These are phyloP conservation scores for Lycocorax pyrrhopterus DNA, from an alignment of 2,113 vertebrate genomes.

Conservation along the genomic window DNA sequence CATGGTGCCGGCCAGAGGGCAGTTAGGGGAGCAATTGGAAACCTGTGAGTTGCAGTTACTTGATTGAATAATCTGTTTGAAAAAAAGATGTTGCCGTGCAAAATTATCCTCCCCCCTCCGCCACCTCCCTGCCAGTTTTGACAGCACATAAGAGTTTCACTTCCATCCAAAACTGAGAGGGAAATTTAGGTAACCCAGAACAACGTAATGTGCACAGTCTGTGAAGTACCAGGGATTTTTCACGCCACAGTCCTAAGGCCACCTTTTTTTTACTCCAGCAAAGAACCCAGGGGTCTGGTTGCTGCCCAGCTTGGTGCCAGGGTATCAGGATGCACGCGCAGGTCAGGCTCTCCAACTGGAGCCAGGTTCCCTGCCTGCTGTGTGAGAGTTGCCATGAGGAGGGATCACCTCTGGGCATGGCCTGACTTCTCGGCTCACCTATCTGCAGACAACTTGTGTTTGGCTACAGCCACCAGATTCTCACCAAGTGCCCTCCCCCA, in stretches of 20 bases:
- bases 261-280: neutral
- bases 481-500: neutral
- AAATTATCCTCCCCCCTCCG: neutral
- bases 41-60: neutral
- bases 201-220: rapidly evolving
- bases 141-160: constrained; percentile 2
- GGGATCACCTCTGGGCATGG: neutral
- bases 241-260: neutral
- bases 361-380: neutral
- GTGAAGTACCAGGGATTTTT: constrained; percentile 50
- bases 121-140: neutral
- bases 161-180: neutral
- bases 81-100: neutral
- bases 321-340: rapidly evolving
- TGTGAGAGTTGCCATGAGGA: neutral
- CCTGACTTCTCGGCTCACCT: rapidly evolving
- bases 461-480: neutral
- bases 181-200: constrained; percentile 14
- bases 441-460: rapidly evolving
- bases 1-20: neutral
- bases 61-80: neutral
- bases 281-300: neutral
- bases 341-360: neutral
- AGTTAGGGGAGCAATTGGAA: neutral
- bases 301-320: rapidly evolving